Conservation (phyloP, 1,140 invertebrate genomes). For the Drosophila varians region DNA sequence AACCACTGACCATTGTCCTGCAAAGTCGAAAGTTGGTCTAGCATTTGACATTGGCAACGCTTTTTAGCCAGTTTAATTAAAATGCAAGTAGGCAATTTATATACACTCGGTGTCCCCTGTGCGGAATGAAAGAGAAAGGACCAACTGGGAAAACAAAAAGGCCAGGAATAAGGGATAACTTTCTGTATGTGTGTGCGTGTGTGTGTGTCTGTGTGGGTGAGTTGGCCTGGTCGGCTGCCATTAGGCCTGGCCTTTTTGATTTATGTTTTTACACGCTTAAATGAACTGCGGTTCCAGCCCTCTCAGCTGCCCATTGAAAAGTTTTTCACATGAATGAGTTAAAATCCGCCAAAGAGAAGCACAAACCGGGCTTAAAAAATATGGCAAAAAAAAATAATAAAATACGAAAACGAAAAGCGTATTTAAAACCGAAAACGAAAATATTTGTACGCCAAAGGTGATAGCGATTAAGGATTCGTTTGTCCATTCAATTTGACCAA, state of each 20-base stretch:
- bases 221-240: constrained; percentile 29
- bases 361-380: neutral
- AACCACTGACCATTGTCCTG: constrained; percentile 63
- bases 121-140: constrained; percentile 3
- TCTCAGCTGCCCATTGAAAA: constrained; percentile 51
- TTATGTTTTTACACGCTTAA: constrained; percentile 81
- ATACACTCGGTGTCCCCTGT: constrained; percentile 69
- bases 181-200: constrained; percentile 25
- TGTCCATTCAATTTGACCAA: constrained; percentile 23
- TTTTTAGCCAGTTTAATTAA: constrained; percentile 81
- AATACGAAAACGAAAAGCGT: constrained; percentile 53
- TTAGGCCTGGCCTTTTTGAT: constrained; percentile 76
- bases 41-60: constrained; percentile 72
- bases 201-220: neutral
- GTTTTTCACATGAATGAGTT: constrained; percentile 73
- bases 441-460: constrained; percentile 43
- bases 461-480: constrained; percentile 25
- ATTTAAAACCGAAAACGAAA: constrained; percentile 60
- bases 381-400: constrained; percentile 11
- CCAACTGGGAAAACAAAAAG: constrained; percentile 9
- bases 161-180: constrained; percentile 3
- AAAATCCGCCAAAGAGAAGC: constrained; percentile 33
- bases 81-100: constrained; percentile 82
- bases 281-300: constrained; percentile 65
- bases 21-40: constrained; percentile 43